Evolutionary conservation across 2,797 vertebrate species (phyloP), one percentile per base, ranked within the genome.

Genomic region (Oophaga sylvatica): DNA sequence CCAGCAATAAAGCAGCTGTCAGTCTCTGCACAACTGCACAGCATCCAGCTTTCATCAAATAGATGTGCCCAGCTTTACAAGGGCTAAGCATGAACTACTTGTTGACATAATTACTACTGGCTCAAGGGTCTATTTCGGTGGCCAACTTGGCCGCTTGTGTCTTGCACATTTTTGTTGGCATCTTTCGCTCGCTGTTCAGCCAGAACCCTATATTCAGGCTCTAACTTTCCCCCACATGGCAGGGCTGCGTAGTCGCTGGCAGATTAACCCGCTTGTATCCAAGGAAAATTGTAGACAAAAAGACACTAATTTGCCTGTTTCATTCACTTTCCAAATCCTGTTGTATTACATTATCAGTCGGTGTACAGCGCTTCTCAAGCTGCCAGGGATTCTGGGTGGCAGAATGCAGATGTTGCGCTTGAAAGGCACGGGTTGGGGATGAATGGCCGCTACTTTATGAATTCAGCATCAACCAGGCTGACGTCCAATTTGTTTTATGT

Each of bases 31-130:
- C 80, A 48, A 82, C 80, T 78, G 81, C 84, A 90, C 71, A 78
- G 68, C 84, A 77, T 83, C 85, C 92, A 86, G 88, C 88, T 88
- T 89, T 53, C 82, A 19, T 87, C n/a, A 63, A 85, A 81, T 90
- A 94, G 92, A 93, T 95, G 94, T 89, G 86, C 93, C 94, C 94
- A 94, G 85, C 90, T 90, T 88, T 0, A 91, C 31, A 93, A 91
- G 93, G 94, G 93, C 94, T 93, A 93, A 96, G 96, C 95, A 95
- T 95, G 93, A 97, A 97, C 95, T 97, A 97, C 96, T 94, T 94
- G 95, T 95, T 95, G 95, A 95, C 93, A 95, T 94, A 95, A 94
- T 95, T 94, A 95, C 92, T 70, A 84, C 91, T 95, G 93, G 95
- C 95, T 94, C 90, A 81, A 86, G 85, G 85, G 62, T 79, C 90